phyloP scores from a whole-genome alignment of 2,888 invertebrate genomes.

The Caenorhabditis zanzibari region DNA sequence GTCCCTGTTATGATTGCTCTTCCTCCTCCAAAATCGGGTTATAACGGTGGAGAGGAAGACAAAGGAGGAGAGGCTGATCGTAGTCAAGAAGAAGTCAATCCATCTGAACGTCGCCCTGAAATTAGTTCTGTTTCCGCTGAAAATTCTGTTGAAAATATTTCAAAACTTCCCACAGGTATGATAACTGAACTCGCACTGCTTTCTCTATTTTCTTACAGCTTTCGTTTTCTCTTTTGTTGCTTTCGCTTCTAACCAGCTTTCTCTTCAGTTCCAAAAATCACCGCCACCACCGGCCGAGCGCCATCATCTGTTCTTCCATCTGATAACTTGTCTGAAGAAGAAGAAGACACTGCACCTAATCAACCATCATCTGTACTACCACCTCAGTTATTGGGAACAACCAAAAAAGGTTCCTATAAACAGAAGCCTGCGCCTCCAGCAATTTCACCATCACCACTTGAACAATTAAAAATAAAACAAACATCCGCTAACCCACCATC shows the following conservation, averaged over 20 bases:
- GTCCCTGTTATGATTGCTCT: slow-evolving; percentile 52
- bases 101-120: slow-evolving; percentile 57
- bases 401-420: neutral
- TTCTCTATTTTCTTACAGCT: slow-evolving; percentile 23
- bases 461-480: slow-evolving; percentile 4
- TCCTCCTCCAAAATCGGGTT: slow-evolving; percentile 31
- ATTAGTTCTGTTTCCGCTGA: slow-evolving; percentile 57
- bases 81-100: slow-evolving; percentile 57
- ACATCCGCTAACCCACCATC: slow-evolving; percentile 1
- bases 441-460: slow-evolving; percentile 22
- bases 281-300: slow-evolving; percentile 36
- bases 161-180: slow-evolving; percentile 41
- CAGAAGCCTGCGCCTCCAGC: slow-evolving; percentile 16
- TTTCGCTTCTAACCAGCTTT: slow-evolving; percentile 47
- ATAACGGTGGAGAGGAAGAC: slow-evolving; percentile 30
- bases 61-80: slow-evolving; percentile 43
- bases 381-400: slow-evolving; percentile 10
- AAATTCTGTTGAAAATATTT: slow-evolving; percentile 53
- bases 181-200: neutral
- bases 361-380: slow-evolving; percentile 16
- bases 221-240: slow-evolving; percentile 36
- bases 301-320: slow-evolving; percentile 53
- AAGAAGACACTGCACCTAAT: slow-evolving; percentile 23
- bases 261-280: slow-evolving; percentile 50
- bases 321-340: slow-evolving; percentile 44